Evolutionary conservation across 2,797 vertebrate genomes (phyloP).

Genomic region (Chlorospingus semifuscus): DNA sequence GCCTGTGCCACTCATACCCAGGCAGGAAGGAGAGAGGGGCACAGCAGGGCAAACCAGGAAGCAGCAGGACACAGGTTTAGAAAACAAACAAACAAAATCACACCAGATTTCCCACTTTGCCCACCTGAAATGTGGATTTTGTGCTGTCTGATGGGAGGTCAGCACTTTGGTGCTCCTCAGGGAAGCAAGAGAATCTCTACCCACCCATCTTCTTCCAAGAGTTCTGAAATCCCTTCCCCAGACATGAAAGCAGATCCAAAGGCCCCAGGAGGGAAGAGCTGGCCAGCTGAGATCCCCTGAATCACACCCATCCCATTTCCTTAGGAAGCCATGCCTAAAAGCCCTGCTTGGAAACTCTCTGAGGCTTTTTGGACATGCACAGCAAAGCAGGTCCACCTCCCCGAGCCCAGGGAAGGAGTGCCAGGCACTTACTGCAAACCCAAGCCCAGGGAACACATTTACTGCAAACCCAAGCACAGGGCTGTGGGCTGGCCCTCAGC

Average conservation of each 20-base stretch:
- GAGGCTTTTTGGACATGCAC: background rate
- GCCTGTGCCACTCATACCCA: background rate
- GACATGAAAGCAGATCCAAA: rapidly evolving
- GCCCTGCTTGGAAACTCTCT: background rate
- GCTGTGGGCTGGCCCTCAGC: background rate
- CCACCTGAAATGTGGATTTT: background rate
- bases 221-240: background rate
- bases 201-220: background rate
- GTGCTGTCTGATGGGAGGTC: background rate
- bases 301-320: background rate
- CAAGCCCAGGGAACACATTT: background rate
- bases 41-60: background rate
- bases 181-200: background rate
- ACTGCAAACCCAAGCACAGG: background rate
- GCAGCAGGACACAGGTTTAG: background rate
- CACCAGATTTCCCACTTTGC: background rate
- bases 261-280: background rate
- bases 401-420: background rate
- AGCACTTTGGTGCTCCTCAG: background rate
- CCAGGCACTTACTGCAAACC: background rate
- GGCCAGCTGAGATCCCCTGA: background rate
- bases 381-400: background rate
- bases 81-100: background rate
- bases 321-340: background rate
- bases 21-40: background rate